Evolutionary conservation across 2,113 vertebrate species (phyloP), one percentile per base, ranked within the genome.

Genomic region (Paramormyrops kingsleyae): DNA sequence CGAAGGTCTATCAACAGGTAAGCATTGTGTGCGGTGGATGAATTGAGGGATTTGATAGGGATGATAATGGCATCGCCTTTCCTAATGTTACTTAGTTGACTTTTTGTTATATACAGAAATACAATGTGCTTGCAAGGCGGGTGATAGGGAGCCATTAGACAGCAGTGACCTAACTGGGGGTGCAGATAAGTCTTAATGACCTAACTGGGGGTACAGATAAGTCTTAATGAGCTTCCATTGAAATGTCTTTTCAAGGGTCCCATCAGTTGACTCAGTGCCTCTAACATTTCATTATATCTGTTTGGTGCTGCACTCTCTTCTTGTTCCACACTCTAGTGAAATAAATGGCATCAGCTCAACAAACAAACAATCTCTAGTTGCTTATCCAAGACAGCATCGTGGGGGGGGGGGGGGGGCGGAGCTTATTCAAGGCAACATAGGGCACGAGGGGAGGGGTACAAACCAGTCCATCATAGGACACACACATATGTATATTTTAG

Each of bases 151-250:
- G 74, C 2, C 21, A n/a, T 35, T 83, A 83, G 52, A 53, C 39
- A 83, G 49, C 50, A 24, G 74, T 83, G 70, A 31, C 77, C 47
- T 35, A 35, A 39, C 35, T 44, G 35, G 8, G 53, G 88, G 74
- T 47, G 77, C 12, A 46, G 74, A 47, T 31, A 47, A 83, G 52
- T 85, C 84, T 89, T 89, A 89, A 84, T 89, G 89, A 84, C 77
- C 47, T 35, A 35, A 39, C 35, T 44, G 35, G 8, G 53, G 88
- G 74, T 47, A 52, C 12, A 46, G 74, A 47, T 31, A 47, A 83
- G 52, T 85, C 84, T 89, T 89, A 89, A 84, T 89, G 89, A 84
- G 89, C 9, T 70, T 19, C 6, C 35, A 42, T 53, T 42, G 83
- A 59, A 89, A 83, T 83, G 35, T 83, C 24, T 85, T 85, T 89